Base-by-base conservation (phyloP, 2,797 vertebrate species). In the Oreochromis mossambicus region DNA sequence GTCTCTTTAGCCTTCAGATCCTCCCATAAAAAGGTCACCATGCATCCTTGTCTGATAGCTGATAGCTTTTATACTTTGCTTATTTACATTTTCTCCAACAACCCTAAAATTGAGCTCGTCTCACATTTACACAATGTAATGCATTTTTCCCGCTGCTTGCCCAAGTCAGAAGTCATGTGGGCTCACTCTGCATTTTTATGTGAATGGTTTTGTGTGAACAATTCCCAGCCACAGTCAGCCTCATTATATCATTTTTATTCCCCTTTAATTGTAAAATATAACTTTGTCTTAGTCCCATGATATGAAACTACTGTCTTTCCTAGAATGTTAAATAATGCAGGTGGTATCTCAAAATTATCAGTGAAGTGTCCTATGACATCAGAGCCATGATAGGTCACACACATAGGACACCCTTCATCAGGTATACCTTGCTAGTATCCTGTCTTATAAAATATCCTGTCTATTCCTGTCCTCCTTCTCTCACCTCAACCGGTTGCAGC, bases 1-100 rank as follows among this genome's bases (percentile, higher is more conserved):
- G 88, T 93, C 86, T 90, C 89, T 94, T 94, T 91, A 94, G 90
- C 92, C 93, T 91, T 77, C 86, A 80, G 85, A 87, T 92, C 90
- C 84, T 83, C 83, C 86, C 82, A 83, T 90, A 86, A 89, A 92
- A 93, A 95, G 94, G 93, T 96, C 94, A 94, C 54, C 68, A 12
- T 81, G 85, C 89, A 89, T 90, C 81, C 84, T 66, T 24, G 73
- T 86, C 86, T 81, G 87, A 86, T 83, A 36, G 84, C 92, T 29
- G 3, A 36, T 63, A 13, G 81, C 90, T 84, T 85, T 80, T 52
- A 63, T 24, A 73, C 85, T 78, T 88, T 85, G 87, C 79, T 70
- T 83, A 85, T 93, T 93, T 90, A 68, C 83, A 87, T 91, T 88
- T 90, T 61, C 85, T 75, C 80, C 56, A 86, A 54, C 83, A 8